Conservation (phyloP, 2,113 vertebrate species). For the Cavia aperea region DNA sequence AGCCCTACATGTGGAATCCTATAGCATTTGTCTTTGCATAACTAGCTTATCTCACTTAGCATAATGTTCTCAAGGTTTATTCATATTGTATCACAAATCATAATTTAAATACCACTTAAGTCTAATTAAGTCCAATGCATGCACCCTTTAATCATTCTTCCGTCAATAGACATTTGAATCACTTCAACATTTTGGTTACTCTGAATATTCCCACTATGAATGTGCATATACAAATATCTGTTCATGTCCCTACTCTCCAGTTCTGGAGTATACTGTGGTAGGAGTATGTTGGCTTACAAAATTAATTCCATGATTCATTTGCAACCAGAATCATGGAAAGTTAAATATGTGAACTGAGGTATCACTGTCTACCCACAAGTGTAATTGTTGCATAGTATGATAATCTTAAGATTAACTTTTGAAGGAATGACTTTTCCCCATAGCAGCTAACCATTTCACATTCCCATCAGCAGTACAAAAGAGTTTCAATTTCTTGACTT, state of each 20-base stretch:
- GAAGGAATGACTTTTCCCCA: background rate
- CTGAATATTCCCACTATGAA: background rate
- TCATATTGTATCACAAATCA: background rate
- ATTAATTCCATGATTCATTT: background rate
- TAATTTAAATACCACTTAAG: background rate
- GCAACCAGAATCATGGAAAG: background rate
- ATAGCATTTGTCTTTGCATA: background rate
- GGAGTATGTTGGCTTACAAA: background rate
- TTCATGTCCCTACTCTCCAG: background rate
- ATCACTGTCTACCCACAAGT: background rate
- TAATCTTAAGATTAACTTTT: background rate
- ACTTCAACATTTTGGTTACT: background rate
- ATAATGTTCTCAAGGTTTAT: background rate
- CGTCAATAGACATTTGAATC: background rate
- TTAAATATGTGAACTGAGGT: background rate
- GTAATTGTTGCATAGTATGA: background rate
- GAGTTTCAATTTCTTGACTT: background rate
- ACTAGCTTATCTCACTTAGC: background rate
- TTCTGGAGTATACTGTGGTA: background rate
- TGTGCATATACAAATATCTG: background rate
- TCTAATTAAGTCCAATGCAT: background rate
- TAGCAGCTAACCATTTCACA: background rate
- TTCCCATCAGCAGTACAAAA: no score
- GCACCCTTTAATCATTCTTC: background rate
- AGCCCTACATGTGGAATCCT: background rate